These are phyloP conservation scores for Corvus hawaiiensis DNA, from an alignment of 2,113 vertebrate species.

Conservation along the genomic window DNA sequence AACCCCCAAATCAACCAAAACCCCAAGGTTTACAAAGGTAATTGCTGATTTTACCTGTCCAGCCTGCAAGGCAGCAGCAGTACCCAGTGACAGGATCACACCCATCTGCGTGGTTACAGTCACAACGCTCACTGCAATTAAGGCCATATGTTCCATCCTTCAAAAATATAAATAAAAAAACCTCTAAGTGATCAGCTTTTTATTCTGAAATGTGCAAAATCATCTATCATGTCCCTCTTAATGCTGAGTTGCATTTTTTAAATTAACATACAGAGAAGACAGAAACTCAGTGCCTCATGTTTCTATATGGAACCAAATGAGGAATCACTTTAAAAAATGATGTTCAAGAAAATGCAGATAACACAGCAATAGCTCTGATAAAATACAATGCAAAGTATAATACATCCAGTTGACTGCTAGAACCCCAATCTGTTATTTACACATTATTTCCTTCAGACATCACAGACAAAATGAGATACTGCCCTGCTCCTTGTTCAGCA, in stretches of 20 bases:
- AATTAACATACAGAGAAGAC: slow-evolving; percentile 10
- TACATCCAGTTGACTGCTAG: background rate
- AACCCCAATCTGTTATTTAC: background rate
- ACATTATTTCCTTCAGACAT: background rate
- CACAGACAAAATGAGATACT: background rate
- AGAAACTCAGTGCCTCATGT: background rate
- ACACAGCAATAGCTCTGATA: background rate
- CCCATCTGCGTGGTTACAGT: slow-evolving; percentile 90
- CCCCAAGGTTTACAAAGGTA: background rate
- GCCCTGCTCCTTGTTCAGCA: background rate
- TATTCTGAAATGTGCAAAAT: background rate
- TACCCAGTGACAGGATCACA: slow-evolving; percentile 90
- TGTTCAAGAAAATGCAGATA: background rate
- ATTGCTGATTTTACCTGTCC: slow-evolving; percentile 84
- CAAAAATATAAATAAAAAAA: slow-evolving; percentile 18
- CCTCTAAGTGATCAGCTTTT: slow-evolving; percentile 38
- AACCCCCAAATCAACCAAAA: rapidly evolving
- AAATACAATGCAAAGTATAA: slow-evolving; percentile 5
- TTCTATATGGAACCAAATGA: background rate
- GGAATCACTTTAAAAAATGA: slow-evolving; percentile 25
- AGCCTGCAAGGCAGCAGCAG: slow-evolving; percentile 92
- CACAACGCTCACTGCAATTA: slow-evolving; percentile 88
- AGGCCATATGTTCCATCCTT: slow-evolving; percentile 93
- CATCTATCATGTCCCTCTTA: slow-evolving; percentile 12
- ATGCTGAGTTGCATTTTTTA: slow-evolving; percentile 33